A percentile compares a stretch with the other conserved stretches of the same genome.
Conservation (phyloP, 1,140 invertebrate species). For the Cyrtorhinus lividipennis region DNA sequence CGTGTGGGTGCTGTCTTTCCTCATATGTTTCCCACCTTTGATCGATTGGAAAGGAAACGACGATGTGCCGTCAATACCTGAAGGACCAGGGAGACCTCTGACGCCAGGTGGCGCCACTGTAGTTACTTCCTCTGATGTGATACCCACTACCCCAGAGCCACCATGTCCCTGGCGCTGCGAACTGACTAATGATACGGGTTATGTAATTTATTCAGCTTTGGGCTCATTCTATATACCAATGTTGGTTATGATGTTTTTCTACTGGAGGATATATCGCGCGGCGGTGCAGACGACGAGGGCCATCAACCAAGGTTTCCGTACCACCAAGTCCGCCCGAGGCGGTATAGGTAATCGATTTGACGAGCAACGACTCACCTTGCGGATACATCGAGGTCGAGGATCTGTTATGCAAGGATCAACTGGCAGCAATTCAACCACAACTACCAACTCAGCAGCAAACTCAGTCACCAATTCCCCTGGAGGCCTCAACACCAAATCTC, state of each 20-base stretch:
- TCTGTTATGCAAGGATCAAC: constrained; percentile 41
- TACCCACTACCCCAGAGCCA: constrained; percentile 12
- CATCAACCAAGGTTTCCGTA: constrained; percentile 83
- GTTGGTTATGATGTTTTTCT: constrained; percentile 93
- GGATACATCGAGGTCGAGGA: constrained; percentile 72
- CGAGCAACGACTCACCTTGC: constrained; percentile 73
- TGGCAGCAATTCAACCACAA: constrained; percentile 31
- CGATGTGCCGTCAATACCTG: background rate
- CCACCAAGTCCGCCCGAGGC: constrained; percentile 55
- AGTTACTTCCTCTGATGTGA: background rate
- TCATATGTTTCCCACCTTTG: constrained; percentile 91
- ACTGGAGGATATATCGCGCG: constrained; percentile 87
- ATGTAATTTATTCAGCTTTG: constrained; percentile 73
- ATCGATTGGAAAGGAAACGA: constrained; percentile 79
- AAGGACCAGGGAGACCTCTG: constrained; percentile 5
- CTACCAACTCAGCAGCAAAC: constrained; percentile 23
- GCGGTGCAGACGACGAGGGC: constrained; percentile 78
- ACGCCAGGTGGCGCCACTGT: constrained; percentile 12
- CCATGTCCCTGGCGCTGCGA: constrained; percentile 74
- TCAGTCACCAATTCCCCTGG: constrained; percentile 24
- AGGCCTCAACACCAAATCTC: constrained; percentile 7
- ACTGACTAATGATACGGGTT: constrained; percentile 74
- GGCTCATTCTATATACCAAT: constrained; percentile 94
- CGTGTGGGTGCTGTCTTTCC: constrained; percentile 88
- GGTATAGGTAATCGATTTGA: constrained; percentile 52